Conservation (phyloP, 2,888 invertebrate species). For the Tipula lateralis region DNA sequence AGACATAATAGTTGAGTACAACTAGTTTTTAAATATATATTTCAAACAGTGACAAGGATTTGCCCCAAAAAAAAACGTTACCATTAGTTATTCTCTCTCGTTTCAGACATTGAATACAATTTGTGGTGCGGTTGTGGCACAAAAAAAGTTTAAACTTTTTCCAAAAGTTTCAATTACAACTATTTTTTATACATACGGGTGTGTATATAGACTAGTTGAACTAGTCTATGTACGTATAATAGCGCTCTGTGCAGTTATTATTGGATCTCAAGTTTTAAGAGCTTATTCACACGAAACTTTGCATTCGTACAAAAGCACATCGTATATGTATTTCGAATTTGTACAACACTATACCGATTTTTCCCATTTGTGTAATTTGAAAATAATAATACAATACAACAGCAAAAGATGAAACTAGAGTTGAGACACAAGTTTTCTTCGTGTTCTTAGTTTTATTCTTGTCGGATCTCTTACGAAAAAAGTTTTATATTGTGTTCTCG, state of each 20-base stretch:
- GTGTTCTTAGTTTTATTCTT: neutral
- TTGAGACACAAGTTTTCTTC: neutral
- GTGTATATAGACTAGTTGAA: neutral
- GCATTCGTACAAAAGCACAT: neutral
- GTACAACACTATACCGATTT: neutral
- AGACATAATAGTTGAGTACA: too few relatives aligned
- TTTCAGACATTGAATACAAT: neutral
- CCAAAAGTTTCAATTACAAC: neutral
- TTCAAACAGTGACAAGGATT: neutral
- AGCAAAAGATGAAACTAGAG: neutral
- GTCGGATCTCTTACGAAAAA: neutral
- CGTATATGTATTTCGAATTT: neutral
- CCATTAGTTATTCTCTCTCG: neutral
- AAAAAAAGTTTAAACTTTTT: neutral
- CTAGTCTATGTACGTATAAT: neutral
- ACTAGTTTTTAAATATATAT: neutral
- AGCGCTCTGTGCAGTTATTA: neutral
- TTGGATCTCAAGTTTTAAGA: neutral
- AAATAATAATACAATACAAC: neutral
- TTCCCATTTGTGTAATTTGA: slow-evolving; percentile 13
- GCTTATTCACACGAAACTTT: neutral
- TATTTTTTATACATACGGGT: neutral
- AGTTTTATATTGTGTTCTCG: neutral
- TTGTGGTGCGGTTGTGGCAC: neutral
- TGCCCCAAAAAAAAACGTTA: neutral